Percentiles rank a stretch among this genome's conserved stretches.
Evolutionary conservation across 2,797 vertebrate genomes (phyloP).

Genomic region (Crypturellus tataupa): DNA sequence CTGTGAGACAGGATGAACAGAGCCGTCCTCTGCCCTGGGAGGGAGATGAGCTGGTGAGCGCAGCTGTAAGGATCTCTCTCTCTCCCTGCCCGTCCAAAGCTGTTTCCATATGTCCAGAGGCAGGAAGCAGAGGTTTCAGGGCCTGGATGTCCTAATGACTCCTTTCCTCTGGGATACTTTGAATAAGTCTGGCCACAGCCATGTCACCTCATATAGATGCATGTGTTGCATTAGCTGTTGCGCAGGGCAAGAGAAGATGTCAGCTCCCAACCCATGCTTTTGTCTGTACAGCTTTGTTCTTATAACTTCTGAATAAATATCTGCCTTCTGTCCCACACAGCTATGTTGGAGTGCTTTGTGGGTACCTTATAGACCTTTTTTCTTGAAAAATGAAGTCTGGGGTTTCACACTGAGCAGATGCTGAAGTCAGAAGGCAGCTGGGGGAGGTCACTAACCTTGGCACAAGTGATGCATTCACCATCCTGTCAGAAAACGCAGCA

Average conservation of each 20-base stretch:
- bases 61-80: not conserved
- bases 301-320: too few species aligned
- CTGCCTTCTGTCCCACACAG: too few species aligned
- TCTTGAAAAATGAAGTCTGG: too few species aligned
- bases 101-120: not conserved
- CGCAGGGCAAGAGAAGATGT: not conserved
- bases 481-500: too few species aligned
- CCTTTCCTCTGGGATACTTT: not conserved
- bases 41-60: not conserved
- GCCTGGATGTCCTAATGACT: not conserved
- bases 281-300: too few species aligned
- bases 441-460: too few species aligned
- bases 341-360: too few species aligned
- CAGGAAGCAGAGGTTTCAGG: not conserved
- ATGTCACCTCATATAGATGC: not conserved
- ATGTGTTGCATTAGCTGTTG: accelerated
- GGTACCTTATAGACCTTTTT: too few species aligned
- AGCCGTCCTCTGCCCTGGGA: not conserved
- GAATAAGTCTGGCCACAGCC: not conserved
- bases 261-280: too few species aligned
- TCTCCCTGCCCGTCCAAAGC: not conserved
- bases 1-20: not conserved
- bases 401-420: too few species aligned
- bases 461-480: too few species aligned
- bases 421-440: too few species aligned